Evolutionary conservation across 2,113 vertebrate genomes (phyloP), one percentile per base, ranked within the genome.

Genomic region (Corythornis vintsioides): DNA sequence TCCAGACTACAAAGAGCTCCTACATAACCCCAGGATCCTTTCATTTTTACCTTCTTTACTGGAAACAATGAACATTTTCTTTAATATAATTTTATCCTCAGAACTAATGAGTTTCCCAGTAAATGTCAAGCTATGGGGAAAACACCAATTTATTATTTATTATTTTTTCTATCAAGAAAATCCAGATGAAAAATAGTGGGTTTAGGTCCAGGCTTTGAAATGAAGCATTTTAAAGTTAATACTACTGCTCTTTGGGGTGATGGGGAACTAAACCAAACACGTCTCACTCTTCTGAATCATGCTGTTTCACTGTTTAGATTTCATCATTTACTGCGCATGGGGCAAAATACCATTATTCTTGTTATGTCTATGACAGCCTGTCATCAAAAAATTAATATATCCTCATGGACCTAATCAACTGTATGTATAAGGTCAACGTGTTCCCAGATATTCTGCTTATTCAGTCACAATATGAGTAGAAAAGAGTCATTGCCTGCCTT

Each of bases 381-480:
- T 78, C 53, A 84, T 53, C 48, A 75, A 33, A 84, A 42, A 61
- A 78, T 10, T 22, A 48, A 31, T 67, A 48, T 11, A 80, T 76
- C 15, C 43, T 48, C 47, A 20, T 20, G 19, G 40, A 83, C 40
- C 24, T 75, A 53, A 86, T 7, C 0, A 2, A 26, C 43, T 33
- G 8, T 25, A 22, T 29, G 21, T 45, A 31, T 66, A 52, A 64
- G 67, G 14, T 57, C 42, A 57, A 13, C 0, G 2, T 10, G n/a
- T 77, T 89, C 64, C 52, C 52, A 92, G 80, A 73, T 83, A 56
- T 70, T 73, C 82, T 88, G 59, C 42, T 77, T 88, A 61, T 83
- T 91, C 53, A 65, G 59, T 61, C 83, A 83, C 67, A 86, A 28
- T 17, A 43, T 21, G 47, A 93, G 70, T 2, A 77, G 66, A 73